Base-by-base conservation (phyloP, 2,797 vertebrate species). In the Loriculus beryllinus region DNA sequence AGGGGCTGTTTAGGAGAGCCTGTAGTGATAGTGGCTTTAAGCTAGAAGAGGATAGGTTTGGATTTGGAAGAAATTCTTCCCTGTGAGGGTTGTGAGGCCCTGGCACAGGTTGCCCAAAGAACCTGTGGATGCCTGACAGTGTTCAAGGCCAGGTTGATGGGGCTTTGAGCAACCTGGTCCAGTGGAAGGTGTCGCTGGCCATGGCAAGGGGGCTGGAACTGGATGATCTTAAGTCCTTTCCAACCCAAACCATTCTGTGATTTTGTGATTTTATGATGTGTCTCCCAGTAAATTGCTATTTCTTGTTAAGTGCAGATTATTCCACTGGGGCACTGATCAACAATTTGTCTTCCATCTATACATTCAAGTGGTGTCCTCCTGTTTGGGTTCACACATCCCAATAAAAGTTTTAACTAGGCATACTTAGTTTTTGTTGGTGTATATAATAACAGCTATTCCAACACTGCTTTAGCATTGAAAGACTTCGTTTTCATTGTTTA, bases 321-420 rank as follows among this genome's bases (percentile, higher is more conserved):
- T 72, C 59, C 75, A 1, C 17, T 48, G 31, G 9, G 33, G 4
- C 1, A 0, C 26, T 60, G 35, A 11, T 33, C 40, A 70, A 29
- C 20, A 8, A 7, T 47, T 47, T 29, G 22, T 60, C 59, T 80
- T 86, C 54, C 51, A 35, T 35, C 28, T 63, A 15, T 11, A n/a
- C 26, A 2, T 54, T 51, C 35, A 48, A 31, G 20, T 18, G 8
- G 3, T 33, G 11, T 51, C 62, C 39, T 82, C 0, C 0, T n/a
- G 23, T 47, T 60, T 48, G 43, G 10, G 25, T 63, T 88, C 35
- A 33, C 16, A 35, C 4, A 7, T 23, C 19, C 37, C 39, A n/a
- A 1, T 15, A 47, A 40, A 70, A 37, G 10, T 39, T 39, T 70
- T 16, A 37, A 14, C 19, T 13, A n/a, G 28, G 33, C 4, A 67